These are phyloP conservation scores for Nomada lathburiana DNA, from an alignment of 2,888 invertebrate genomes.

Conservation along the genomic window DNA sequence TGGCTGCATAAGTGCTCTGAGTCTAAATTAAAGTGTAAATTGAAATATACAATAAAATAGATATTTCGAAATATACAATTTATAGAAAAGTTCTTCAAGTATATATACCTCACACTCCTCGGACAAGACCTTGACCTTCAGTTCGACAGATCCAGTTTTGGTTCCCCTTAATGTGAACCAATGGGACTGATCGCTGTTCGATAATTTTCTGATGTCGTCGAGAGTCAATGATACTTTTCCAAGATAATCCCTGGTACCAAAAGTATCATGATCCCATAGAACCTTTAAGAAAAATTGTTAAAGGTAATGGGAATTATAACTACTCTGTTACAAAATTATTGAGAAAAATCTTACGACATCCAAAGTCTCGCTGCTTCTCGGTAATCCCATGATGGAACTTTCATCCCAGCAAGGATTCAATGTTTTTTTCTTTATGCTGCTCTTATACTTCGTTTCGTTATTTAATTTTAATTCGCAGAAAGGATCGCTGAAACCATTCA, in stretches of 20 bases:
- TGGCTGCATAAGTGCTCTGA: conserved; percentile 79
- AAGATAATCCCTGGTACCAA: conserved; percentile 86
- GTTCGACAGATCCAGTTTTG: conserved; percentile 85
- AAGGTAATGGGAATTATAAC: neutral
- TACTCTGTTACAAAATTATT: neutral
- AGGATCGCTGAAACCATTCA: conserved; percentile 86
- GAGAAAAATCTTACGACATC: conserved; percentile 82
- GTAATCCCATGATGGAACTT: conserved; percentile 85
- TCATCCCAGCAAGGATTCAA: conserved; percentile 86
- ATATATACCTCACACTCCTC: conserved; percentile 79
- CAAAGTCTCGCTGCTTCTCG: conserved; percentile 82
- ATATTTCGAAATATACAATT: neutral
- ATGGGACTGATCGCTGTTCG: conserved; percentile 82
- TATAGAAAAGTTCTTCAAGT: neutral
- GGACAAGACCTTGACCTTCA: conserved; percentile 83
- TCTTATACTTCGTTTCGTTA: conserved; percentile 85
- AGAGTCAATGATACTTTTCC: conserved; percentile 84
- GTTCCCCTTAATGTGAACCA: conserved; percentile 85
- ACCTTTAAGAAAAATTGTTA: conserved; percentile 75
- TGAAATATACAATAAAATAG: neutral
- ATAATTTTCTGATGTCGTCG: conserved; percentile 84
- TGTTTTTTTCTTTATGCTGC: conserved; percentile 85
- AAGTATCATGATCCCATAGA: conserved; percentile 86
- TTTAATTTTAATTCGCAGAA: conserved; percentile 85
- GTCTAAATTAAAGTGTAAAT: conserved; percentile 61